Evolutionary conservation across 2,113 vertebrate genomes (phyloP), one percentile per base, ranked within the genome.

Genomic region (Perognathus longimembris): DNA sequence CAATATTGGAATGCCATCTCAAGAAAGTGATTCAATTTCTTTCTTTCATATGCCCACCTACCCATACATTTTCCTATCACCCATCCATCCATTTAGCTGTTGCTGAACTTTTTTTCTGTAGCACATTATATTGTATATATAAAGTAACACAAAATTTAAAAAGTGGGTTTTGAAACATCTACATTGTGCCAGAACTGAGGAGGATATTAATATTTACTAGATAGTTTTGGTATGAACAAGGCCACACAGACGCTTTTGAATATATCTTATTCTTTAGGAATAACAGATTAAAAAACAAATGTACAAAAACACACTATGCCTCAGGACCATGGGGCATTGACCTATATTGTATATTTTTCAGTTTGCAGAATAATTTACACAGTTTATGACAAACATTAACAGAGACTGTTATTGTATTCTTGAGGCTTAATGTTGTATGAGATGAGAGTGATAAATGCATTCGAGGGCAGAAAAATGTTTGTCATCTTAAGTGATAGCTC

Each of bases 401-500:
- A 69, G 76, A 63, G 32, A 69, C 6, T 61, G 42, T 61, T 6
- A 26, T 8, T 91, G 26, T 64, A 85, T 71, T 67, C 36, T 6
- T n/a, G 64, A 92, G 80, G 67, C 40, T 94, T 95, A 77, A 70
- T n/a, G 30, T 89, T 85, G 66, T 75, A 32, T 83, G 91, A 91
- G 78, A 81, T 76, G 71, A 78, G 40, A 81, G n/a, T 92, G 78
- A 94, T 63, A 91, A 95, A 91, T 7, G 2, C 5, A 5, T 59
- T 28, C 36, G 22, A 14, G 36, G 77, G 7, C 28, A 92, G 21
- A 76, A 73, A 82, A 71, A 70, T 50, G 8, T 85, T 91, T 83
- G 90, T 93, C 92, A 73, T 59, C 54, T 94, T 63, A 93, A 93
- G 92, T 50, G 40, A 94, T 69, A 73, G 89, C 24, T 89, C 45